Evolutionary conservation across 2,113 vertebrate genomes (phyloP), one percentile per base, ranked within the genome.

Genomic region (Xiphorhynchus elegans): DNA sequence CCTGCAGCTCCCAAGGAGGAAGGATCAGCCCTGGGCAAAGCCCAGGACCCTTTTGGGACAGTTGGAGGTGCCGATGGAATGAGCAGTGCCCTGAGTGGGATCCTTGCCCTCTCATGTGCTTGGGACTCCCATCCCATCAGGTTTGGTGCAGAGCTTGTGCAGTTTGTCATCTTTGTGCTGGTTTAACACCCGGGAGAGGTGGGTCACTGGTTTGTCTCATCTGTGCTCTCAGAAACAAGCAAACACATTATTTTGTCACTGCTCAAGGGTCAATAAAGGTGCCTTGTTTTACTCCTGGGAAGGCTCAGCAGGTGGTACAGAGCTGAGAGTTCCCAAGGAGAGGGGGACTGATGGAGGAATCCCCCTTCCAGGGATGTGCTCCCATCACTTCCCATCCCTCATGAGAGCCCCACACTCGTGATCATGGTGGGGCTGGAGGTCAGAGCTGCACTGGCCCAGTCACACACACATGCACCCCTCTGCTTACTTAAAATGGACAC

Each of bases 81-180:
- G n/a, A 59, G 55, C 55, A 33, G 49, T 24, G 25, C 39, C 39
- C 1, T 0, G 29, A 62, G 35, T 20, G 33, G 10, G 46, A 47
- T 47, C 37, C 37, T 50, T 2, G 1, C n/a, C 35, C 46, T 20
- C 1, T 6, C 3, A 1, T 2, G 6, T 15, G 62, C 44, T 20
- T 1, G 1, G 59, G 35, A n/a, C 21, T 93, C 46, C 20, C 49
- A 7, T 60, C 8, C 56, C 10, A 2, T 16, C 23, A 24, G 46
- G 6, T 42, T 31, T 56, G 66, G 75, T 40, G 28, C 77, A 78
- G 73, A 88, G 53, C 46, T 69, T 0, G 0, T 35, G 24, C 21
- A 1, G 3, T 47, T 49, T 42, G 28, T 15, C 50, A 52, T 31
- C 25, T 31, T 56, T 23, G 7, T 6, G 10, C 15, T 64, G 29